phyloP scores from a whole-genome alignment of 2,888 invertebrate genomes.

The Priocnemis perturbator region DNA sequence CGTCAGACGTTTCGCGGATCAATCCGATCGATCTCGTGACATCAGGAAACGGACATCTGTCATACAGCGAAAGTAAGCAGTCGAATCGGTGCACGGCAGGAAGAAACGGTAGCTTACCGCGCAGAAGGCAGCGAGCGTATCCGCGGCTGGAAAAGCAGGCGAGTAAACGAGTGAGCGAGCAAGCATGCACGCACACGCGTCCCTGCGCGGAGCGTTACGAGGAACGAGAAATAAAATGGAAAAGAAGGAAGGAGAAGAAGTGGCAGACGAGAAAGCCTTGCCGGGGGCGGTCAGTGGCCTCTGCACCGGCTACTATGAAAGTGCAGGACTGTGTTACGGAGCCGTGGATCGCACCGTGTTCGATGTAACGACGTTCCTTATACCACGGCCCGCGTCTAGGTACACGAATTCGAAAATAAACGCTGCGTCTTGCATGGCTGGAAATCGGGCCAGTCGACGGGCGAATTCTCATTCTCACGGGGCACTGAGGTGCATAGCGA shows the following conservation, averaged over 20 bases:
- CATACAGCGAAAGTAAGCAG: no score
- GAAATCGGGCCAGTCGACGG: no score
- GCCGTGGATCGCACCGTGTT: not conserved
- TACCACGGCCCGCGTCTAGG: not conserved
- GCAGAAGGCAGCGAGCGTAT: not conserved
- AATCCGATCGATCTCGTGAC: no score
- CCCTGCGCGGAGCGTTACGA: not conserved
- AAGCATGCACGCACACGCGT: constrained; percentile 15
- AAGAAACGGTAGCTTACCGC: not conserved
- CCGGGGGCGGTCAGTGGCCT: constrained; percentile 75
- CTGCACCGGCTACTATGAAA: constrained; percentile 64
- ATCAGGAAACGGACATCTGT: no score
- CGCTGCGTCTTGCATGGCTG: not conserved
- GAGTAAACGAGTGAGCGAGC: not conserved
- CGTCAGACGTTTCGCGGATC: no score
- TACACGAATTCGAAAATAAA: no score
- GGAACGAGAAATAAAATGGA: constrained; percentile 43
- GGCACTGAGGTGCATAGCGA: constrained; percentile 13
- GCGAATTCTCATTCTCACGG: not conserved
- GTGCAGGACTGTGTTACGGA: constrained; percentile 31
- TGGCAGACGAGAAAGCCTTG: constrained; percentile 66
- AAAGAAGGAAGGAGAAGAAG: constrained; percentile 37
- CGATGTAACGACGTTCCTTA: constrained; percentile 29
- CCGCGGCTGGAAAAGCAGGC: no score
- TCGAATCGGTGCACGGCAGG: no score